These are phyloP conservation scores for Garra rufa DNA, from an alignment of 2,113 vertebrate genomes.

Conservation along the genomic window DNA sequence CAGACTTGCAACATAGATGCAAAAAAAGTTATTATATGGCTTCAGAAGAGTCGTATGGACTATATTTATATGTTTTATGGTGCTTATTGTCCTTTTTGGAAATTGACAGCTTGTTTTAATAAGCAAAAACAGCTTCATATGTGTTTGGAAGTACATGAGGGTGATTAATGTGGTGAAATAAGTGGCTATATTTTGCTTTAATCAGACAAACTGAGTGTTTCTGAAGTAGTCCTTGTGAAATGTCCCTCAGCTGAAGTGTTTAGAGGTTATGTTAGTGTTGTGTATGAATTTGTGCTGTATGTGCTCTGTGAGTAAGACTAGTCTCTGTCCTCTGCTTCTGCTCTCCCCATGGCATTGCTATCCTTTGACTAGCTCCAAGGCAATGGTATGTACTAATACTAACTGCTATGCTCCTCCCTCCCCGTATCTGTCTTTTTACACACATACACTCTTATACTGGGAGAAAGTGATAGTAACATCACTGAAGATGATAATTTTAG, in stretches of 20 bases:
- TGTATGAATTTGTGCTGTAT: conserved; percentile 64
- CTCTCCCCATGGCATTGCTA: conserved; percentile 84
- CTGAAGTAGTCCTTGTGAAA: neutral
- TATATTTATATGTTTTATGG: neutral
- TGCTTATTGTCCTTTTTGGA: neutral
- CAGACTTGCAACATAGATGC: neutral
- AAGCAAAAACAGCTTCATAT: neutral
- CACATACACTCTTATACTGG: conserved; percentile 51
- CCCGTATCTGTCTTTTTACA: conserved; percentile 66
- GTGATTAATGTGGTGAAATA: too few species aligned
- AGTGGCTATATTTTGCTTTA: conserved; percentile 10
- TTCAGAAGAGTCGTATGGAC: neutral
- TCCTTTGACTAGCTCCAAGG: conserved; percentile 91
- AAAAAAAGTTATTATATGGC: neutral
- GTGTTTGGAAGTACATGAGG: neutral
- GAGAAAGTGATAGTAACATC: conserved; percentile 76
- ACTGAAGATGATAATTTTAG: neutral
- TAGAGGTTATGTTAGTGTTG: conserved; percentile 36
- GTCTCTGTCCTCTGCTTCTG: conserved; percentile 91
- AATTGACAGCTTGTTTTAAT: neutral
- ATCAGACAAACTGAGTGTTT: neutral
- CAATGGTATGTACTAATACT: conserved; percentile 92
- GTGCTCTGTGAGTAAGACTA: conserved; percentile 93
- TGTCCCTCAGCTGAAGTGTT: conserved; percentile 37
- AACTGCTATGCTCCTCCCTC: conserved; percentile 69